phyloP scores from a whole-genome alignment of 2,888 invertebrate species.

The Athetis lepigone region DNA sequence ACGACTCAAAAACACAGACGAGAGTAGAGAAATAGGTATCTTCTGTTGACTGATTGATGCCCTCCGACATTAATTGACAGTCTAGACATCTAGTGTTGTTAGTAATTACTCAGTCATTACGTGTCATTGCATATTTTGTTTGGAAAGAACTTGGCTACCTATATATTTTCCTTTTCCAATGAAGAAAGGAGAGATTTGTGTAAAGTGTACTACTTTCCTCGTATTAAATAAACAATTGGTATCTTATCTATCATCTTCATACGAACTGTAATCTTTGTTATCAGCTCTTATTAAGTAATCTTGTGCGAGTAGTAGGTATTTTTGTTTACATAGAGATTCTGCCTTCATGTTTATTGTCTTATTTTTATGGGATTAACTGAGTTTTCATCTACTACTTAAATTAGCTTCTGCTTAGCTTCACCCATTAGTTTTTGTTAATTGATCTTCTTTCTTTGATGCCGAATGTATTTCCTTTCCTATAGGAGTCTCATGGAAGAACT shows the following conservation, averaged over 20 bases:
- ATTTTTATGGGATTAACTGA: background rate
- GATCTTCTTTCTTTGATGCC: background rate
- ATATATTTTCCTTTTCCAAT: background rate
- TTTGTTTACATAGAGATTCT: conserved; percentile 16
- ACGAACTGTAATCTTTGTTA: conserved; percentile 40
- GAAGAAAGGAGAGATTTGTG: background rate
- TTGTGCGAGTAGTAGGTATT: conserved; percentile 28
- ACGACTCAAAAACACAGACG: conserved; percentile 23
- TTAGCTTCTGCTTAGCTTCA: background rate
- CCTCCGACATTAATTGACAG: background rate
- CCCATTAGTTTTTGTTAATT: background rate
- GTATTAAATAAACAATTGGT: conserved; percentile 32
- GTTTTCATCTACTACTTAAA: background rate
- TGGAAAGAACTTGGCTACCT: background rate
- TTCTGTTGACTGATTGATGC: background rate
- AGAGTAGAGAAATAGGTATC: background rate
- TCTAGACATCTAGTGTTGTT: background rate
- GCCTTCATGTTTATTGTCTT: background rate
- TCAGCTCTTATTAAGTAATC: conserved; percentile 43
- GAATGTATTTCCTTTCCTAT: background rate
- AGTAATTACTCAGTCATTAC: background rate
- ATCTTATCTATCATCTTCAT: conserved; percentile 52
- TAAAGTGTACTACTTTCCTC: conserved; percentile 5
- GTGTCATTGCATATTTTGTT: conserved; percentile 9
- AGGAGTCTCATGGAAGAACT: background rate